Conservation (phyloP, 2,797 vertebrate species). For the Alfaro cultratus region DNA sequence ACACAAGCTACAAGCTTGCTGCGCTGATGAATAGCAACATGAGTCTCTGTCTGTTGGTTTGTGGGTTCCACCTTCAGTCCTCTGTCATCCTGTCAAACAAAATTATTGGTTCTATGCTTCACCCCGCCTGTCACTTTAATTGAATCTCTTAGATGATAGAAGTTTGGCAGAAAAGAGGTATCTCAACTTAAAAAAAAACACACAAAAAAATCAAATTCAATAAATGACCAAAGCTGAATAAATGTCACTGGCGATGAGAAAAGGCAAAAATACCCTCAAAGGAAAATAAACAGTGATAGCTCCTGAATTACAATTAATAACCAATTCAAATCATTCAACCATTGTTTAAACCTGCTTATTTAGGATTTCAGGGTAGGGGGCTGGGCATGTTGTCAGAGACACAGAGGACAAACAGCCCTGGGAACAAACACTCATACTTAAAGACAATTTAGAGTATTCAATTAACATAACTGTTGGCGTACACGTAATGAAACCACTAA, state of each 20-base stretch:
- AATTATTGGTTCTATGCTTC: constrained; percentile 49
- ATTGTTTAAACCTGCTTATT: not conserved
- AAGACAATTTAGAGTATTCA: not conserved
- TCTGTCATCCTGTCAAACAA: constrained; percentile 51
- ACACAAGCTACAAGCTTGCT: constrained; percentile 2
- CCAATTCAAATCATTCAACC: not conserved
- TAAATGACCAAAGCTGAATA: constrained; percentile 42
- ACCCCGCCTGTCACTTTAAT: constrained; percentile 39
- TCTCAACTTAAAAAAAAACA: constrained; percentile 47
- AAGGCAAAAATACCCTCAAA: constrained; percentile 25
- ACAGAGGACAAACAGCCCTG: not conserved
- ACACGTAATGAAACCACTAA: no score
- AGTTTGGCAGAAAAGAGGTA: constrained; percentile 55
- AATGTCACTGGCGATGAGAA: constrained; percentile 60
- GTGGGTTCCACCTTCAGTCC: constrained; percentile 37
- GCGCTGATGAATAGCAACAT: constrained; percentile 30
- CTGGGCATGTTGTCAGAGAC: not conserved
- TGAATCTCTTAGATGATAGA: constrained; percentile 53
- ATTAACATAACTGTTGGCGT: no score
- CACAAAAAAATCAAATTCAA: not conserved
- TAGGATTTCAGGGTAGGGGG: not conserved
- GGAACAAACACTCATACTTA: not conserved
- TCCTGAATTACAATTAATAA: not conserved
- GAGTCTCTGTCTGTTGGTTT: constrained; percentile 13
- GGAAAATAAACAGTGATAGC: constrained; percentile 17